Evolutionary conservation across 2,797 vertebrate species (phyloP).

Genomic region (Lutjanus campechanus): DNA sequence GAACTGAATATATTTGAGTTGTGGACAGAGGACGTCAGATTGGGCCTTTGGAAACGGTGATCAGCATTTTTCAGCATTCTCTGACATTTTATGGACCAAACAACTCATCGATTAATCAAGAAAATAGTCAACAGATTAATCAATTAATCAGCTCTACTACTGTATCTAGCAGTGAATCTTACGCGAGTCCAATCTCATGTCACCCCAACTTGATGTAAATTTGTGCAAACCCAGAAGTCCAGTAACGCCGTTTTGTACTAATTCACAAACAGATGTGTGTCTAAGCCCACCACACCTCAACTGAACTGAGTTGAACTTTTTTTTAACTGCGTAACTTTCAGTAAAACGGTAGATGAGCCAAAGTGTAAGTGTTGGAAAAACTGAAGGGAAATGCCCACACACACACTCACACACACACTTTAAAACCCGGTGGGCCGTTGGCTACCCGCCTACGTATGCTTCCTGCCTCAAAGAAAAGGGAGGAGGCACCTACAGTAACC

Average conservation of each 20-base stretch:
- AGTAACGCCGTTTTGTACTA: not conserved
- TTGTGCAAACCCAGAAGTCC: not conserved
- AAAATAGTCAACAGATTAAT: no score
- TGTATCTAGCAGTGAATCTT: no score
- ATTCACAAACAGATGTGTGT: not conserved
- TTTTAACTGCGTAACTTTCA: not conserved
- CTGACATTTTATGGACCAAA: no score
- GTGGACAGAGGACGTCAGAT: no score
- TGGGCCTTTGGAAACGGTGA: no score
- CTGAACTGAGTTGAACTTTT: not conserved
- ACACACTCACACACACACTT: conserved; percentile 9
- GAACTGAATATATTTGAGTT: no score
- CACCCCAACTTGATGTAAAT: not conserved
- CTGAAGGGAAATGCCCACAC: conserved; percentile 24
- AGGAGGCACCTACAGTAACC: conserved; percentile 17
- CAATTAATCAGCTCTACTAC: no score
- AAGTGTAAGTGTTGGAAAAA: conserved; percentile 18
- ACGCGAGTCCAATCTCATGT: not conserved
- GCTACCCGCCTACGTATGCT: conserved; percentile 68
- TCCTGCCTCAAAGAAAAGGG: conserved; percentile 62
- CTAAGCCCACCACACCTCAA: not conserved
- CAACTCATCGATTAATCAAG: no score
- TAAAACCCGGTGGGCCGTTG: conserved; percentile 41
- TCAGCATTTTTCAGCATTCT: no score
- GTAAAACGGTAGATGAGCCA: not conserved